A percentile compares a stretch with the other conserved stretches of the same genome.
phyloP scores from a whole-genome alignment of 2,113 vertebrate species.

The Microtus oregoni region DNA sequence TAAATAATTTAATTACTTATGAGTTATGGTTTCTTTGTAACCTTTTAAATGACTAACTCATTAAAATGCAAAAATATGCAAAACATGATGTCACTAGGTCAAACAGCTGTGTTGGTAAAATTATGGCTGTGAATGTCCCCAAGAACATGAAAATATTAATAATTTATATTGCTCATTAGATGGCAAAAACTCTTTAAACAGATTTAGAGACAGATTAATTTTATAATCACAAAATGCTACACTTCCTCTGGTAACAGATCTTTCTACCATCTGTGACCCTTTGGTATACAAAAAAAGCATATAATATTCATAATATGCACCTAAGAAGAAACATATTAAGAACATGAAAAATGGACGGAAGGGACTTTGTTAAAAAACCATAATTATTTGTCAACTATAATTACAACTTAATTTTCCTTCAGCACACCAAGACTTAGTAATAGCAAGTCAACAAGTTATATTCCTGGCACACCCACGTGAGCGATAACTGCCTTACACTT shows the following conservation, averaged over 20 bases:
- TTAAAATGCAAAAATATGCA: slow-evolving; percentile 90
- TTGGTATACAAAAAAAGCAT: slow-evolving; percentile 80
- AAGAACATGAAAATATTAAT: slow-evolving; percentile 89
- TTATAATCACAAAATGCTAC: slow-evolving; percentile 86
- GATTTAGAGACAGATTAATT: slow-evolving; percentile 88
- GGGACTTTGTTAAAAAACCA: neutral
- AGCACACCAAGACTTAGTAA: slow-evolving; percentile 30
- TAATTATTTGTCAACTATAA: slow-evolving; percentile 52
- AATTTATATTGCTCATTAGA: slow-evolving; percentile 88
- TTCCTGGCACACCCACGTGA: slow-evolving; percentile 69
- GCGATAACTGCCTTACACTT: slow-evolving; percentile 23
- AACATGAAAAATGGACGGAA: slow-evolving; percentile 35
- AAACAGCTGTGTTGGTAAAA: slow-evolving; percentile 89
- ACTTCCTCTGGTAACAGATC: slow-evolving; percentile 83
- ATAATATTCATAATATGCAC: slow-evolving; percentile 72
- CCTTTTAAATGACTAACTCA: slow-evolving; percentile 88
- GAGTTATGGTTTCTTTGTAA: slow-evolving; percentile 90
- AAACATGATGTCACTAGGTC: slow-evolving; percentile 88
- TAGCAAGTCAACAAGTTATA: slow-evolving; percentile 76
- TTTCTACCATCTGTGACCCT: slow-evolving; percentile 86
- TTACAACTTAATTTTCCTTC: slow-evolving; percentile 64
- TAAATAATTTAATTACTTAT: slow-evolving; percentile 91
- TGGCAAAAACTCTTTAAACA: slow-evolving; percentile 87
- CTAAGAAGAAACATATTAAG: slow-evolving; percentile 57
- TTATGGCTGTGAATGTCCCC: slow-evolving; percentile 85